These are phyloP conservation scores for Plectrocnemia conspersa DNA, from an alignment of 1,140 invertebrate genomes.

Conservation along the genomic window DNA sequence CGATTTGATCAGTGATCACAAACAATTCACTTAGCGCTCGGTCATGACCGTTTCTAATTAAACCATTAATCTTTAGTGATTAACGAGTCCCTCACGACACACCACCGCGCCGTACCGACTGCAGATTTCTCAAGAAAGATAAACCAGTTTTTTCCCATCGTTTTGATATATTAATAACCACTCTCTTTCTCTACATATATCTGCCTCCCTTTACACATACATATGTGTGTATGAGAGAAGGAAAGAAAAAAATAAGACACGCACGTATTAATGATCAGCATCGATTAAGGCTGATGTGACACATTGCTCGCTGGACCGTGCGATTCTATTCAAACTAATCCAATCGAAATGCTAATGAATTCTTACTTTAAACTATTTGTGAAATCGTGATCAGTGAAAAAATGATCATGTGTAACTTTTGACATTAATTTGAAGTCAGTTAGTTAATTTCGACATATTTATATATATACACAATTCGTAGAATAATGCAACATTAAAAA, in stretches of 20 bases:
- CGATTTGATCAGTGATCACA: constrained; percentile 8
- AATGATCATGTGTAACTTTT: too few species aligned
- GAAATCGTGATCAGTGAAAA: too few species aligned
- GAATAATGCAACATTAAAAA: too few species aligned
- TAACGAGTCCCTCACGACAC: constrained; percentile 23
- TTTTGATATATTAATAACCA: too few species aligned
- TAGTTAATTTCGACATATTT: too few species aligned
- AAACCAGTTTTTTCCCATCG: constrained; percentile 14
- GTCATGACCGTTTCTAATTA: constrained; percentile 33
- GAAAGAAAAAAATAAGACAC: constrained; percentile 6
- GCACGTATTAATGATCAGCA: too few species aligned
- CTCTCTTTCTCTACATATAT: not conserved
- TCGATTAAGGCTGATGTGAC: constrained; percentile 16
- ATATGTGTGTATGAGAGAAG: too few species aligned
- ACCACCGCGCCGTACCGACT: constrained; percentile 4
- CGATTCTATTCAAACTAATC: constrained; percentile 4
- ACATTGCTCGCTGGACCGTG: constrained; percentile 14
- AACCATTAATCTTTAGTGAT: constrained; percentile 34
- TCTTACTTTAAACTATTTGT: too few species aligned
- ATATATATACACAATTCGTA: too few species aligned
- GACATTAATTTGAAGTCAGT: too few species aligned
- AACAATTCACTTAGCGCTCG: constrained; percentile 33
- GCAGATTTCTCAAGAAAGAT: constrained; percentile 9
- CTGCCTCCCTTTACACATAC: not conserved
- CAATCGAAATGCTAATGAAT: constrained; percentile 21